phyloP scores from a whole-genome alignment of 1,140 invertebrate species.

The Macrobrachium nipponense region DNA sequence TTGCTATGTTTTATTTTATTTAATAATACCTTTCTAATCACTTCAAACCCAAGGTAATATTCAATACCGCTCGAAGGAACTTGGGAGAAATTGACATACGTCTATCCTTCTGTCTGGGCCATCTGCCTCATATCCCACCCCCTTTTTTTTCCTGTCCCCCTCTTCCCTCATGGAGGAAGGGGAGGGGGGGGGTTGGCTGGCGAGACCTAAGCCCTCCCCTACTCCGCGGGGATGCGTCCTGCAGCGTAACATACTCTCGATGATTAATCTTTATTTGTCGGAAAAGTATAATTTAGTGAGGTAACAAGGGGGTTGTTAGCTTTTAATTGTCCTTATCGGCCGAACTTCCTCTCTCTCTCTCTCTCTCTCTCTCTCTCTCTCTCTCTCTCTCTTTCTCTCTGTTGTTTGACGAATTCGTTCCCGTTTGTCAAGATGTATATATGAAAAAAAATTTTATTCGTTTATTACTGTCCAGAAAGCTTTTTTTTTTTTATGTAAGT shows the following conservation, averaged over 20 bases:
- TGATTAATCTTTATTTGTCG: slow-evolving; percentile 52
- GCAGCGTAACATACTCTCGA: slow-evolving; percentile 26
- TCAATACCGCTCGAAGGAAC: too few relatives aligned
- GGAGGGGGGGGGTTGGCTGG: not conserved
- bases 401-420: too few relatives aligned
- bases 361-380: not conserved
- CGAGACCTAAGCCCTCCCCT: not conserved
- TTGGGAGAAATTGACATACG: too few relatives aligned
- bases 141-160: not conserved
- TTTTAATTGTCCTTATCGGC: slow-evolving; percentile 44
- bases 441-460: too few relatives aligned
- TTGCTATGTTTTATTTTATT: too few relatives aligned
- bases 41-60: too few relatives aligned
- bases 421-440: too few relatives aligned
- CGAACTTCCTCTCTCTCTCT: slow-evolving; percentile 16
- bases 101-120: not conserved
- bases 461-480: too few relatives aligned
- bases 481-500: too few relatives aligned
- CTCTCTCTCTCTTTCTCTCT: not conserved
- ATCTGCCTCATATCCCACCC: not conserved
- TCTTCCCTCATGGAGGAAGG: not conserved
- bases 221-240: not conserved
- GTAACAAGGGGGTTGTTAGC: slow-evolving; percentile 32
- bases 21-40: too few relatives aligned
- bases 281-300: slow-evolving; percentile 44